Evolutionary conservation across 2,113 vertebrate species (phyloP).

Genomic region (Pseudopipra pipra): DNA sequence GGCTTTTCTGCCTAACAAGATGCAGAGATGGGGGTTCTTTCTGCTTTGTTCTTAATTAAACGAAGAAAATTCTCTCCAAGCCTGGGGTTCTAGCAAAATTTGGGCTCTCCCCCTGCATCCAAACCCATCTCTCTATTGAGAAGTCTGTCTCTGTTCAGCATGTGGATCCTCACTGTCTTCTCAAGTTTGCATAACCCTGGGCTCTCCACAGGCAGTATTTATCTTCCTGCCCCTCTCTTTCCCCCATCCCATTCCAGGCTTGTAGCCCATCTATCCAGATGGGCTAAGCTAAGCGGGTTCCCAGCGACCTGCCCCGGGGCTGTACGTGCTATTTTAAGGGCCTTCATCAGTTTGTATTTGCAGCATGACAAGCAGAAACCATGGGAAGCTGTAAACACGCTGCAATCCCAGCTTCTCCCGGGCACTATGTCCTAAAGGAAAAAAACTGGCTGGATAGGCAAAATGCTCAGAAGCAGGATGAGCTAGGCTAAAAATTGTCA

Average conservation of each 20-base stretch:
- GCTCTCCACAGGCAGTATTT: neutral
- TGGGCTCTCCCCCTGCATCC: neutral
- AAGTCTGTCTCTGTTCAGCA: neutral
- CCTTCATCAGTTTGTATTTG: neutral
- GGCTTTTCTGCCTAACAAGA: neutral
- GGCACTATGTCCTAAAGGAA: neutral
- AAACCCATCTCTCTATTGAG: neutral
- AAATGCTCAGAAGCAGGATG: neutral
- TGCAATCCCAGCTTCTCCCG: neutral
- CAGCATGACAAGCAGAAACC: conserved; percentile 12
- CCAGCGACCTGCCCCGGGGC: neutral
- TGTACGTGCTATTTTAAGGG: neutral
- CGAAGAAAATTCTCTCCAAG: neutral
- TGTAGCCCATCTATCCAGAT: neutral
- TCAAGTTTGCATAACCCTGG: neutral
- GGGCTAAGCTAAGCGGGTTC: neutral
- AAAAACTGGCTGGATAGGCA: neutral
- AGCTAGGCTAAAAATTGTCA: conserved; percentile 20
- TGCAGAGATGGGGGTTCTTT: neutral
- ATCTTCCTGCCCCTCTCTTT: neutral
- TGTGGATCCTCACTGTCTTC: neutral
- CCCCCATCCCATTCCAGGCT: neutral
- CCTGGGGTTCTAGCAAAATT: neutral
- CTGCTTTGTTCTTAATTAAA: neutral
- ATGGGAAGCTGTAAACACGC: neutral